Base-by-base conservation (phyloP, 1,140 invertebrate species). In the Zaprionus gabonicus region DNA sequence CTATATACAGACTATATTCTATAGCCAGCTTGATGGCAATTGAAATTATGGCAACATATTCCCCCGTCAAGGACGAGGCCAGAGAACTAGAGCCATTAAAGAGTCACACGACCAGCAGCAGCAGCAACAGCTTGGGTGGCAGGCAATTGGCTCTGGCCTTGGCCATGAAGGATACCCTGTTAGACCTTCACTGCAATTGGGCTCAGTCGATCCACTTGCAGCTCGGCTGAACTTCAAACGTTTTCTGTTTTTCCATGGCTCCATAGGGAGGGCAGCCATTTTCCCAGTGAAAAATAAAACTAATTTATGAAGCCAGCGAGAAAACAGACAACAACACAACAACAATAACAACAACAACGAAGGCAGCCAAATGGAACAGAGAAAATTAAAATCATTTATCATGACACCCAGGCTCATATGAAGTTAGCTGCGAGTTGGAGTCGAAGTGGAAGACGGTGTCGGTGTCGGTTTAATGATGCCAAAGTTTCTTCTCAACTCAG, bases 351-450 rank as follows among this genome's bases (percentile, higher is more conserved):
- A 25, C 36, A 15, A 34, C 44, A 49, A 51, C 3, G 10, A 57
- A 41, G n/a, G 49, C 69, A 65, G 25, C 60, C 66, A 78, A 82
- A 82, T 78, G 80, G 76, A 76, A 74, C 69, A 27, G 64, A 78
- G 76, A 82, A 79, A 82, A 78, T 76, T 74, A 63, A 81, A 81
- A 79, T 84, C 84, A 88, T 88, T 88, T 88, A 88, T 88, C 84
- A 88, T 71, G 65, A 86, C 82, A 76, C 82, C 72, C 81, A 63
- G 51, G 49, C 49, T 31, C 41, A 64, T 65, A 71, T 75, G 55
- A 71, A 76, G 72, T 71, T 79, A 66, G 49, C 72, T 49, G 31
- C 23, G 38, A 70, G 20, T 51, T 7, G 46, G 20, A 51, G 46
- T 49, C 15, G 46, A 12, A 49, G 46, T 49, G 31, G 31, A 34